phyloP scores from a whole-genome alignment of 2,888 invertebrate genomes.

The Metacarcinus magister region DNA sequence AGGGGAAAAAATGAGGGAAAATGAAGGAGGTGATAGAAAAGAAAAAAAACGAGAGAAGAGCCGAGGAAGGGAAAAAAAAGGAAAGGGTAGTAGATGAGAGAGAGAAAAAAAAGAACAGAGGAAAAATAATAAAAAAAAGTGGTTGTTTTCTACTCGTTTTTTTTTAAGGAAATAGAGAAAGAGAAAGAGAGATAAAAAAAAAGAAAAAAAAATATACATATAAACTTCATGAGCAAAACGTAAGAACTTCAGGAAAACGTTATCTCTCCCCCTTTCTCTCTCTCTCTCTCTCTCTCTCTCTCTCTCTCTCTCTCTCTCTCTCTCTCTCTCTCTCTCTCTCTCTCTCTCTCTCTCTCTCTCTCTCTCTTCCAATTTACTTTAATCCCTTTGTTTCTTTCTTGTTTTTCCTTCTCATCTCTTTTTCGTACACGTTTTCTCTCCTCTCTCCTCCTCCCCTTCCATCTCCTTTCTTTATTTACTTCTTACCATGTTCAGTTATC shows the following conservation, averaged over 20 bases:
- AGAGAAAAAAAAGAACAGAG: too few species aligned
- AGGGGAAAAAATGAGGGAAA: neutral
- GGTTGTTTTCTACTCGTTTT: too few species aligned
- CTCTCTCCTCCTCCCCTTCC: neutral
- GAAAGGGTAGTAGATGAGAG: too few species aligned
- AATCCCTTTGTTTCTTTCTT: too few species aligned
- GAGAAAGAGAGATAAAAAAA: too few species aligned
- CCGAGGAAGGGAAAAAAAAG: neutral
- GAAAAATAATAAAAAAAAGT: too few species aligned
- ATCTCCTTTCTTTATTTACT: neutral
- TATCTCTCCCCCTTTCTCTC: too few species aligned
- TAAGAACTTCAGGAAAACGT: too few species aligned
- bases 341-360: slow-evolving; percentile 26
- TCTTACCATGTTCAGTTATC: neutral
- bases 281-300: too few species aligned
- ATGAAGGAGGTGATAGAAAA: neutral
- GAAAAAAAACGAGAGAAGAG: neutral
- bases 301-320: neutral
- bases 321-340: slow-evolving; percentile 26
- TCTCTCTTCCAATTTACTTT: neutral
- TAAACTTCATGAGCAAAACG: too few species aligned
- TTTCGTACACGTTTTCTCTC: neutral
- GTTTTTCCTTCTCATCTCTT: neutral
- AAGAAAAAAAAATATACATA: too few species aligned
- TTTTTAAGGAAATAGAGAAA: too few species aligned